A percentile compares a stretch with the other conserved stretches of the same genome.
Evolutionary conservation across 1,140 invertebrate genomes (phyloP).

Genomic region (Rhopalosiphum maidis): DNA sequence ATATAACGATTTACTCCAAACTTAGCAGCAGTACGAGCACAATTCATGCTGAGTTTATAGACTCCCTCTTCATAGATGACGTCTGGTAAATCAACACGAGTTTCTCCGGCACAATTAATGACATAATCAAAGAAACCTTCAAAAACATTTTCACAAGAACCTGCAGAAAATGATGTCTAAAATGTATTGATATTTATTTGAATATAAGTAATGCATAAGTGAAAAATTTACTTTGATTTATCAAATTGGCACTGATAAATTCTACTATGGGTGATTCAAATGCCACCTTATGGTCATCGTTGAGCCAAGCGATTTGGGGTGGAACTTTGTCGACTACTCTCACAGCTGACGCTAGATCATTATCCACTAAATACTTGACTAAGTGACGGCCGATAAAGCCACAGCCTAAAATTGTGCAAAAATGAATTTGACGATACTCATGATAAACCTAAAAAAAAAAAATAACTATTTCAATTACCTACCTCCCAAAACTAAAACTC

Average conservation of each 20-base stretch:
- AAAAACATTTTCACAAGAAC: constrained; percentile 79
- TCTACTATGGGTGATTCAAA: constrained; percentile 80
- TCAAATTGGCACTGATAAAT: constrained; percentile 89
- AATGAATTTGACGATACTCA: not conserved
- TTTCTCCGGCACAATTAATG: constrained; percentile 90
- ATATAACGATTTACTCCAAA: constrained; percentile 75
- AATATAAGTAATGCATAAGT: not conserved
- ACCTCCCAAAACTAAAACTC: constrained; percentile 41
- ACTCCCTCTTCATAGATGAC: constrained; percentile 90
- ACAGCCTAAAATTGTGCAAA: constrained; percentile 71
- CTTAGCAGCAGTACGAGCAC: constrained; percentile 78
- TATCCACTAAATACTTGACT: constrained; percentile 79
- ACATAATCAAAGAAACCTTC: constrained; percentile 77
- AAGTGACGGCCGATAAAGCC: constrained; percentile 91
- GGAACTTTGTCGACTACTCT: constrained; percentile 91
- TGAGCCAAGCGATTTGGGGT: constrained; percentile 89
- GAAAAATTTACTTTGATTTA: constrained; percentile 78
- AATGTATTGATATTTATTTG: not conserved
- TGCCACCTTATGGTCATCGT: constrained; percentile 72
- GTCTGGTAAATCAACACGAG: constrained; percentile 85
- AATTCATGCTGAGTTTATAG: constrained; percentile 81
- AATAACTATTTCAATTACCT: not conserved
- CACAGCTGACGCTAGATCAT: constrained; percentile 77
- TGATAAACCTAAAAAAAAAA: not conserved
- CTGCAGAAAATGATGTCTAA: constrained; percentile 64